Base-by-base conservation (phyloP, 2,888 invertebrate species). In the Bombylius major region DNA sequence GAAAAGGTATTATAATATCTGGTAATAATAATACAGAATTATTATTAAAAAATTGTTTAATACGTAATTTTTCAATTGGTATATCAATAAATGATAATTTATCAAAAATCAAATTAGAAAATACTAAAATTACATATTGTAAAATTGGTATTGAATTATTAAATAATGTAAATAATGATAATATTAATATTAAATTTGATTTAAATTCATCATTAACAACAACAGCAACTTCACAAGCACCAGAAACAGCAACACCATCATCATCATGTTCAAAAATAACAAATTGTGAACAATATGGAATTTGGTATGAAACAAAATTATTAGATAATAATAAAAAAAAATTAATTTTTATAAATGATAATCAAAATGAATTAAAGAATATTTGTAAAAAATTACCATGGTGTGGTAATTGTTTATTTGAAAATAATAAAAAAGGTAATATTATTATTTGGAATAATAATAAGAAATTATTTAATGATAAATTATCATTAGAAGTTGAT, bases 1-100 rank as follows among this genome's bases (percentile, higher is more conserved):
- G 78, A 63, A 75, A 79, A 63, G 81, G 79, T 32, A 73, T 82
- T 34, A 72, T 80, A n/a, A 77, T 63, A 66, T 73, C 54, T 71
- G 75, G 62, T 65, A 23, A n/a, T n/a, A n/a, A n/a, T n/a, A 71
- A 56, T 65, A 63, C 67, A 0, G 61, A 72, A 58, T 60, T 82
- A 5, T 65, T 72, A 36, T 63, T 80, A 5, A 67, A 76, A 12
- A 71, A 77, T 59, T 79, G 79, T 52, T 64, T 71, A 14, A 72
- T 82, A 39, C 69, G 69, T 47, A 73, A 76, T 46, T 78, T 82
- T 65, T 75, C 76, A 9, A 77, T 76, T n/a, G 79, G 77, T 4
- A 66, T 82, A 50, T 73, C 76, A 32, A 67, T 72, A 58, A 76
- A 70, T 70, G 23, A 23, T 23, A 75, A 69, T 50, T 63, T 64